These are phyloP conservation scores for Anolis apletophallus DNA, from an alignment of 2,797 vertebrate genomes.

Conservation along the genomic window DNA sequence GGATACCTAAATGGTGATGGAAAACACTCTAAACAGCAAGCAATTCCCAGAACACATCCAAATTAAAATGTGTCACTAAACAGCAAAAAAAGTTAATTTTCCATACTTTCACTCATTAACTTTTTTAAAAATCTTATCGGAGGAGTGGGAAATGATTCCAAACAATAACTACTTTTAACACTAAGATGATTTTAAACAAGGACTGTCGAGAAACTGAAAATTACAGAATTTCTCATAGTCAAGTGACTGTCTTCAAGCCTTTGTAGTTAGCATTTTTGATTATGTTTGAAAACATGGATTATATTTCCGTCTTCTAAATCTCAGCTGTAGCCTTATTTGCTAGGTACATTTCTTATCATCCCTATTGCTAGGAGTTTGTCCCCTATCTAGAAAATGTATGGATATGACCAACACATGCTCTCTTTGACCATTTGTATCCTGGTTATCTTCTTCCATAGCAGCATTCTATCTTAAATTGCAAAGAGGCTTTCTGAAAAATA, in stretches of 20 bases:
- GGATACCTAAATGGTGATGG: not conserved
- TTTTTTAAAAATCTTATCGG: not conserved
- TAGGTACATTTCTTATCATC: not conserved
- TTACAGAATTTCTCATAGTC: not conserved
- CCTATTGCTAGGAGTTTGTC: not conserved
- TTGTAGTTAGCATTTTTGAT: not conserved
- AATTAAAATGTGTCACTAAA: not conserved
- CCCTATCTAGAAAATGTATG: not conserved
- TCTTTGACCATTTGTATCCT: not conserved
- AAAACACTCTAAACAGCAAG: too few relatives aligned
- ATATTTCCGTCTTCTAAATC: not conserved
- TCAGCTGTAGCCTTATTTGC: not conserved
- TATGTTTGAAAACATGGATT: not conserved
- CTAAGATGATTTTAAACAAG: not conserved
- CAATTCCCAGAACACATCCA: not conserved
- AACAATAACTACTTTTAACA: not conserved
- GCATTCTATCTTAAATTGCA: not conserved
- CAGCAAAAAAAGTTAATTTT: not conserved
- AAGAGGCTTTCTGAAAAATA: not conserved
- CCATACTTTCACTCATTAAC: too few relatives aligned
- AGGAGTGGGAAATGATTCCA: not conserved
- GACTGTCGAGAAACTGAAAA: not conserved
- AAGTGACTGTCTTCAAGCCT: not conserved
- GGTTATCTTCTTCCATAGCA: not conserved
- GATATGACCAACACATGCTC: not conserved